Base-by-base conservation (phyloP, 2,797 vertebrate genomes). In the Euthynnus affinis region DNA sequence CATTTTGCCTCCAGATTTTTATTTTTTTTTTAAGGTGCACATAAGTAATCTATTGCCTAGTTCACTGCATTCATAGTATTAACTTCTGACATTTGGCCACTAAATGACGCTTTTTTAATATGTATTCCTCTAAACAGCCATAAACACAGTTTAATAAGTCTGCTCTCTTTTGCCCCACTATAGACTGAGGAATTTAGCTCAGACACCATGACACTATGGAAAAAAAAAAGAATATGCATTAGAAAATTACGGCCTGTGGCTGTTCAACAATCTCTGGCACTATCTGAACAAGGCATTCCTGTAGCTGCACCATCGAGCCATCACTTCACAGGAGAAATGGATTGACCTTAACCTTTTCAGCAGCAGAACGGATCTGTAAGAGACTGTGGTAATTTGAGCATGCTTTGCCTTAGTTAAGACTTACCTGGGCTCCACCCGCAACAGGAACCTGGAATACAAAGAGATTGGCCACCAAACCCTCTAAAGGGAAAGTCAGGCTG, bases 371-470 rank as follows among this genome's bases (percentile, higher is more conserved):
- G 81, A 74, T 84, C 88, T 85, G 76, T 84, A 73, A 20, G 49
- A 76, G 67, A 74, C 29, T 23, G 86, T 91, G 92, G 88, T 80
- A 92, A 92, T 92, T 90, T 42, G 91, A 89, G 84, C 93, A 94
- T 92, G 93, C 85, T 91, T 85, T 86, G 71, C 75, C 89, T 93
- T 91, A 73, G 70, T 69, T 70, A 84, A 81, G 70, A 66, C 89
- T 95, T 94, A 99, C 98, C 97, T 99, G 98, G 80, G 98, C 97
- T 78, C 98, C 98, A 85, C 98, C 97, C 75, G 97, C 96, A 20
- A 96, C 91, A 63, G 98, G 97, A 81, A 99, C 97, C 84, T 96
- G 95, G 92, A 97, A 99, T 10, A 97, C 96, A 56, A 99, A 97
- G 46, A 99, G 96, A 91, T 97, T 99, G 86, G 97, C 96, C 92